These are phyloP conservation scores for Sicus ferrugineus DNA, from an alignment of 2,888 invertebrate species.

Conservation along the genomic window DNA sequence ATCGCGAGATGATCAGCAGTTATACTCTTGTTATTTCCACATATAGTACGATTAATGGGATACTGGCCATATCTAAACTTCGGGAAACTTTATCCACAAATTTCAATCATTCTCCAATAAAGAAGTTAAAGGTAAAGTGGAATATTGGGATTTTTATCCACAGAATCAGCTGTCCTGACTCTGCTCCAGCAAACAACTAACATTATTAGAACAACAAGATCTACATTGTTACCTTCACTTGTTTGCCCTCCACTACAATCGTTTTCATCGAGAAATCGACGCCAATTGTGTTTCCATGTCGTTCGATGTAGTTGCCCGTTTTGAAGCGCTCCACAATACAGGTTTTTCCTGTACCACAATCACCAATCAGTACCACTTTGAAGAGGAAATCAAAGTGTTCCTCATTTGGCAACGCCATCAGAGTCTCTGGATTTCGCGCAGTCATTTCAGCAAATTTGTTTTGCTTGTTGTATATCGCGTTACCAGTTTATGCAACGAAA, in stretches of 20 bases:
- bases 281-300: slow-evolving; percentile 95
- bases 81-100: neutral
- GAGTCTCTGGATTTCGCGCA: slow-evolving; percentile 77
- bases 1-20: no score
- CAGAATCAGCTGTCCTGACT: slow-evolving; percentile 9
- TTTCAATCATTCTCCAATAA: no score
- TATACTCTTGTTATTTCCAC: neutral
- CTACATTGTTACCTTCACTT: slow-evolving; percentile 83
- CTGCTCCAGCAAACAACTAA: neutral
- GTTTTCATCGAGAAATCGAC: slow-evolving; percentile 99
- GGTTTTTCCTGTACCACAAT: slow-evolving; percentile 91
- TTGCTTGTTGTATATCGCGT: neutral
- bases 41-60: neutral
- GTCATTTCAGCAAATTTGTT: slow-evolving; percentile 67
- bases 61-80: neutral
- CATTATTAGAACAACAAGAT: neutral
- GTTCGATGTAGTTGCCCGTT: slow-evolving; percentile 93
- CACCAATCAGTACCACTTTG: slow-evolving; percentile 92
- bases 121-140: no score
- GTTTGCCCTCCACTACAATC: slow-evolving; percentile 89
- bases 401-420: slow-evolving; percentile 77
- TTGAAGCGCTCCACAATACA: slow-evolving; percentile 96
- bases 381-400: slow-evolving; percentile 93
- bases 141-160: neutral
- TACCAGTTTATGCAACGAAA: slow-evolving; percentile 14